phyloP scores from a whole-genome alignment of 2,888 invertebrate species.

The Prenolepis imparis region DNA sequence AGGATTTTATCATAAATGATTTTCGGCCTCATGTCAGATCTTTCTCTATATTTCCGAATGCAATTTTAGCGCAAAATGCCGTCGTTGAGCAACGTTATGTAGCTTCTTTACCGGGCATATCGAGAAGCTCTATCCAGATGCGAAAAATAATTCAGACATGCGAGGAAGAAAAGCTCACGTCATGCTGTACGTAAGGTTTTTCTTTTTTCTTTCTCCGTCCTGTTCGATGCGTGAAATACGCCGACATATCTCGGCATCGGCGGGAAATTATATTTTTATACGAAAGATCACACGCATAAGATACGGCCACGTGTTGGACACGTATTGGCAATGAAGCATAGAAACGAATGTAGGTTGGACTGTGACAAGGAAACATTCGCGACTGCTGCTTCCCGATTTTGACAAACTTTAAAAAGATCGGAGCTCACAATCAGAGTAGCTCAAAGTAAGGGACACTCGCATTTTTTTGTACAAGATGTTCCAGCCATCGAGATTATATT shows the following conservation, averaged over 20 bases:
- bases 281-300: constrained; percentile 21
- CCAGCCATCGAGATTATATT: not conserved
- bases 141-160: constrained; percentile 29
- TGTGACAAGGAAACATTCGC: not conserved
- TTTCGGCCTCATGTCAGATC: not conserved
- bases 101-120: not conserved
- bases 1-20: not conserved
- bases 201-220: not conserved
- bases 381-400: not conserved
- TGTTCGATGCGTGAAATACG: constrained; percentile 26
- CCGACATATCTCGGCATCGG: constrained; percentile 32
- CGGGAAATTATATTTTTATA: constrained; percentile 59
- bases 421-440: not conserved
- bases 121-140: not conserved
- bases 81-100: not conserved
- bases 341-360: not conserved
- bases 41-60: not conserved
- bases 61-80: not conserved
- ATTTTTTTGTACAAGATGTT: not conserved
- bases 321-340: constrained; percentile 15
- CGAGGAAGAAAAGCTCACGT: constrained; percentile 30
- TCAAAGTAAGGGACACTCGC: not conserved
- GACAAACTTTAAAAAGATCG: not conserved
- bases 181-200: constrained; percentile 9
- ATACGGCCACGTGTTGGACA: constrained; percentile 22